These are phyloP conservation scores for Athetis lepigone DNA, from an alignment of 2,888 invertebrate species.

Conservation along the genomic window DNA sequence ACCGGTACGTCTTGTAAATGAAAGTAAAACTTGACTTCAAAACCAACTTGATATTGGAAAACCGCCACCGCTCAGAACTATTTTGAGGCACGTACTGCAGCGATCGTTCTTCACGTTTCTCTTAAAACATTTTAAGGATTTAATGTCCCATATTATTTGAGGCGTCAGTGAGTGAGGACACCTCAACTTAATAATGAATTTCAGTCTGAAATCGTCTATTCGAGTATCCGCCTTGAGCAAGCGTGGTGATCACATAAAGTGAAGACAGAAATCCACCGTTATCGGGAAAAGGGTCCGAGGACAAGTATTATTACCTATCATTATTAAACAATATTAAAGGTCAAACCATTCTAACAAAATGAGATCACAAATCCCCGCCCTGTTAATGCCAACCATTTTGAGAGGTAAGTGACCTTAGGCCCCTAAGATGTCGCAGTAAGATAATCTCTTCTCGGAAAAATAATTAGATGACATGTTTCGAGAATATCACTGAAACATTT, in stretches of 20 bases:
- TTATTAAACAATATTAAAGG: neutral
- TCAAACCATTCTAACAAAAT: neutral
- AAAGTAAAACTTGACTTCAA: no score
- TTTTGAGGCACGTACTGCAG: neutral
- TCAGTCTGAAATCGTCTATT: no score
- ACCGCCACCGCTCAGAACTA: neutral
- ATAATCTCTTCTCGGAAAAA: constrained; percentile 10
- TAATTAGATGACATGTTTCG: neutral
- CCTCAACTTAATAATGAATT: no score
- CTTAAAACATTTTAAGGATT: neutral
- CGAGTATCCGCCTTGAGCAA: no score
- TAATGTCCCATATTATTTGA: neutral
- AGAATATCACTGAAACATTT: neutral
- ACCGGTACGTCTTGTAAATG: no score
- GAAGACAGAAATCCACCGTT: no score
- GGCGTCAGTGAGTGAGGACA: no score
- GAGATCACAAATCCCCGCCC: neutral
- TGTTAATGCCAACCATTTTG: constrained; percentile 15
- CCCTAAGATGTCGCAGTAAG: neutral
- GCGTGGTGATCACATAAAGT: no score
- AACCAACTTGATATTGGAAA: neutral
- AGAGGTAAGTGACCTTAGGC: neutral
- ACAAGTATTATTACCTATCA: no score
- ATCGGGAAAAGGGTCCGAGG: no score
- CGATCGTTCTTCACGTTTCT: neutral